Percentiles rank a stretch among this genome's conserved stretches.
Evolutionary conservation across 2,888 invertebrate species (phyloP).

Genomic region (Andrena trimmerana): DNA sequence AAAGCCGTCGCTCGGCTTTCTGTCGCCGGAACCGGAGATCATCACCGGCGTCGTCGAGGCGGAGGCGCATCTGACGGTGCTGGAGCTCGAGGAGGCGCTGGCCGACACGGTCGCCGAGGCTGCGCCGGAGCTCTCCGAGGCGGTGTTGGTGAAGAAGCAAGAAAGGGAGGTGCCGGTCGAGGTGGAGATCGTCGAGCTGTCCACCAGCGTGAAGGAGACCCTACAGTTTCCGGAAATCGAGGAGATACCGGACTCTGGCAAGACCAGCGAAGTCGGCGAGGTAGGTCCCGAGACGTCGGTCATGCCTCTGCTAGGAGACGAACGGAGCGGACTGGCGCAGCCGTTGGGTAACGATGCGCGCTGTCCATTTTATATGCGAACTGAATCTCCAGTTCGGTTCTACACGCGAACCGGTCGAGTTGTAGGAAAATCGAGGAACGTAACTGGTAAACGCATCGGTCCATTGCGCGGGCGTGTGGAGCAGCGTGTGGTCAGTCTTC

Average conservation of each 20-base stretch:
- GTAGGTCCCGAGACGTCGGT: conserved; percentile 59
- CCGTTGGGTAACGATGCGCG: no score
- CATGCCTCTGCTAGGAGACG: no score
- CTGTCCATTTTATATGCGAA: no score
- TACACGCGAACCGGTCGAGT: no score
- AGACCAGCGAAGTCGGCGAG: conserved; percentile 77
- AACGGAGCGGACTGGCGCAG: no score
- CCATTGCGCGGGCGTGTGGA: no score
- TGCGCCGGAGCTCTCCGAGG: conserved; percentile 58
- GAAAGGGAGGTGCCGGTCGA: conserved; percentile 72
- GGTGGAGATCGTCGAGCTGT: conserved; percentile 81
- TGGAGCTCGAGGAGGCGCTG: conserved; percentile 57
- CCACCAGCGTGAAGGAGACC: conserved; percentile 81
- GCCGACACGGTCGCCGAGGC: conserved; percentile 61
- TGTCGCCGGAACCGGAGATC: conserved; percentile 67
- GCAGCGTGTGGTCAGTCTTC: no score
- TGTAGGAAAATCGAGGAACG: no score
- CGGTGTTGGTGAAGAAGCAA: conserved; percentile 60
- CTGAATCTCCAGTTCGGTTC: no score
- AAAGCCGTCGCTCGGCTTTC: conserved; percentile 34
- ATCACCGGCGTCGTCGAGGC: conserved; percentile 60
- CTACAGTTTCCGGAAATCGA: conserved; percentile 83
- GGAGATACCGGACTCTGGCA: conserved; percentile 79
- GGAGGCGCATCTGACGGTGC: conserved; percentile 57
- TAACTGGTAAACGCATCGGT: no score